Evolutionary conservation across 2,888 invertebrate genomes (phyloP), one percentile per base, ranked within the genome.

Genomic region (Nephrotoma appendiculata): DNA sequence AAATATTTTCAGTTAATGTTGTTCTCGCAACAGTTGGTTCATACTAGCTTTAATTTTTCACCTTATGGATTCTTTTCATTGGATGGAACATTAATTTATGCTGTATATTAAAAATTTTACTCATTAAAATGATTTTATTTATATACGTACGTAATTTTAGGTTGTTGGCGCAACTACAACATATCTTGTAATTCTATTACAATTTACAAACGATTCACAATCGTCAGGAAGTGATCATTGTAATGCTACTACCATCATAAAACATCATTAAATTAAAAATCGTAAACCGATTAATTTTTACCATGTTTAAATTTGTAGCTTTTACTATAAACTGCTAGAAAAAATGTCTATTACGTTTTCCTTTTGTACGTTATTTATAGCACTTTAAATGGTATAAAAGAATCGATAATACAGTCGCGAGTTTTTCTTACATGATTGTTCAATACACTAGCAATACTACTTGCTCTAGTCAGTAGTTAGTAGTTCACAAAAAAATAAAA

Each of bases 401-500:
- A 41, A 86, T 86, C 86, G 45, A 86, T 86, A 84, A 86, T 45
- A 86, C 45, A 86, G 45, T 86, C 45, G 45, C 48, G 48, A 48
- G 86, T 48, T 86, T 45, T 86, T 86, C 48, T 86, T 86, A 45
- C 41, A 45, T 86, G 31, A 45, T 86, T 48, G 48, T 48, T 84
- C 84, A 84, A 43, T 84, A n/a, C 2, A 84, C 42, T 84, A 84
- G 6, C 42, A 84, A 71, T 71, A 71, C 71, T 71, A 71, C 31
- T 71, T 71, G 11, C 71, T 31, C 31, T 31, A 31, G 31, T 31
- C 15, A 52, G 1, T 52, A 71, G 71, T 31, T 52, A 71, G 71
- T 71, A 71, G 71, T 71, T 71, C 71, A 71, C 9, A 71, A 31
- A 44, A 44, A 44, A 85, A 85, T 31, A 85, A 90, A 91, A 90